Base-by-base conservation (phyloP, 1,140 invertebrate species). In the Mycetomoellerius zeteki region DNA sequence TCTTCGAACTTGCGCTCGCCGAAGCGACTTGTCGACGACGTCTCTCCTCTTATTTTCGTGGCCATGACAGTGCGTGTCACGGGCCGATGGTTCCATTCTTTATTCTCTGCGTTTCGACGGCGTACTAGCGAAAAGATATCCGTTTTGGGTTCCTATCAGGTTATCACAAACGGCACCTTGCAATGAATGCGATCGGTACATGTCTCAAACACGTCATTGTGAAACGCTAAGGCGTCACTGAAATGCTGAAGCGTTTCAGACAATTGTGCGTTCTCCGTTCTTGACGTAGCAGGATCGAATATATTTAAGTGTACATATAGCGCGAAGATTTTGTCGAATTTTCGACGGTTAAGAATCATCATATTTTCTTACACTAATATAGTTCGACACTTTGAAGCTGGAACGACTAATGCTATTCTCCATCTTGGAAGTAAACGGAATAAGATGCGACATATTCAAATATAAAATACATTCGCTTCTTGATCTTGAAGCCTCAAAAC, bases 81-180 rank as follows among this genome's bases (percentile, higher is more conserved):
- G 90, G 91, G 75, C 90, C 87, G 92, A 86, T 84, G 89, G 90
- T 62, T 88, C 89, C 87, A 93, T 93, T 93, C 92, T 93, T 90
- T 78, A 56, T 73, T 71, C n/a, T 56, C 71, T 54, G 67, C 58
- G 73, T 81, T 88, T 84, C 65, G 85, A 86, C 88, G 62, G 27
- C 75, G 86, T 85, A 89, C 86, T 80, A 89, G 86, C 19, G 77
- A 54, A 16, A 30, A n/a, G 54, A 21, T 52, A 19, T 67, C 19
- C 37, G 24, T 67, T 81, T 81, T 71, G 16, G 50, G 16, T 24
- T 69, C 33, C 47, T 37, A 54, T 54, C 47, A n/a, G 33, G 10
- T 21, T 50, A 19, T 84, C 56, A 43, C 64, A 30, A 50, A 58
- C 24, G 16, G 21, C 24, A 37, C 54, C 52, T 72, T 10, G n/a